Conservation (phyloP, 2,888 invertebrate species). For the Gisinianus flammeolus region DNA sequence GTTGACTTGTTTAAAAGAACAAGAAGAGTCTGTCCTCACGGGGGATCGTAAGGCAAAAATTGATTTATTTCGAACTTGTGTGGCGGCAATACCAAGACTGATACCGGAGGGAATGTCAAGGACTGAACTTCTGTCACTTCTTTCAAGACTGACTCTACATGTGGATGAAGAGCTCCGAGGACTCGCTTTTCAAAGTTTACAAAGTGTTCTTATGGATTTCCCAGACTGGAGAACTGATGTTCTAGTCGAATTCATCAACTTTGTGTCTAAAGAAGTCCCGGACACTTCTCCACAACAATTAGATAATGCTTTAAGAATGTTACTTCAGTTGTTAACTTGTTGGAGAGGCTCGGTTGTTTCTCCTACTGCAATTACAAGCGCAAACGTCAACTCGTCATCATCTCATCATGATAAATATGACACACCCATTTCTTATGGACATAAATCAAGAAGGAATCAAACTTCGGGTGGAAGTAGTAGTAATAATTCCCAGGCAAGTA, state of each 20-base stretch:
- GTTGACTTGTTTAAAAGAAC: slow-evolving; percentile 84
- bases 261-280: slow-evolving; percentile 88
- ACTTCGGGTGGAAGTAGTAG: slow-evolving; percentile 16
- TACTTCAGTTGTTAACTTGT: slow-evolving; percentile 86
- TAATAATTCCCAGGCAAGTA: neutral
- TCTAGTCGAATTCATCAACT: slow-evolving; percentile 78
- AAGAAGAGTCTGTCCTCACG: slow-evolving; percentile 81
- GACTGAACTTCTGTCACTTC: slow-evolving; percentile 89
- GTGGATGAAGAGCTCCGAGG: slow-evolving; percentile 97
- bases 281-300: slow-evolving; percentile 88
- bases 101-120: slow-evolving; percentile 98
- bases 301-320: slow-evolving; percentile 91
- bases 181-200: slow-evolving; percentile 91
- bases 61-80: slow-evolving; percentile 96
- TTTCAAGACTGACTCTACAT: slow-evolving; percentile 93
- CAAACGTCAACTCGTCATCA: too few relatives aligned
- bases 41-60: slow-evolving; percentile 98
- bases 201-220: slow-evolving; percentile 94
- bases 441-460: slow-evolving; percentile 17
- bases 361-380: neutral
- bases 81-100: slow-evolving; percentile 95
- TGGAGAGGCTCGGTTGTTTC: slow-evolving; percentile 81
- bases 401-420: neutral
- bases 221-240: slow-evolving; percentile 98
- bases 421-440: slow-evolving; percentile 9